A percentile compares a stretch with the other conserved stretches of the same genome.
These are phyloP conservation scores for Platerodrilus igneus DNA, from an alignment of 2,888 invertebrate species.

Conservation along the genomic window DNA sequence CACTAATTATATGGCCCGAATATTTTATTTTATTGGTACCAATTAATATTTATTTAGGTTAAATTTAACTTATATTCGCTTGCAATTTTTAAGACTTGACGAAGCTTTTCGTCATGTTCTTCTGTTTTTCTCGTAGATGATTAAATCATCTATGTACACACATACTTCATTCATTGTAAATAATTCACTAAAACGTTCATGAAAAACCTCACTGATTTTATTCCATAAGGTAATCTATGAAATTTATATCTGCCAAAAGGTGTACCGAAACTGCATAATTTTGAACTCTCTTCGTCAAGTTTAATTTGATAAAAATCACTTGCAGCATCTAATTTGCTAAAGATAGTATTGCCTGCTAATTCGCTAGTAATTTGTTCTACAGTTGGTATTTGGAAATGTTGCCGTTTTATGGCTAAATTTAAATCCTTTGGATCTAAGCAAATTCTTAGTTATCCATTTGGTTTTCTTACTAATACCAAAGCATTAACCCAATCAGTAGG, in stretches of 20 bases:
- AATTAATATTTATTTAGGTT: too few relatives aligned
- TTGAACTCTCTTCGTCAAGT: background rate
- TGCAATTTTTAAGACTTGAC: too few relatives aligned
- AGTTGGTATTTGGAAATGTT: slow-evolving; percentile 4
- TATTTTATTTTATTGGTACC: too few relatives aligned
- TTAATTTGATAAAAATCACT: slow-evolving; percentile 1
- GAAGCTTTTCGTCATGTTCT: too few relatives aligned
- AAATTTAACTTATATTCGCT: too few relatives aligned
- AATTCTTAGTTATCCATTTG: slow-evolving; percentile 1
- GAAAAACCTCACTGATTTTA: background rate
- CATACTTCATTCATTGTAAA: too few relatives aligned
- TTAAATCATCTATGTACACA: too few relatives aligned
- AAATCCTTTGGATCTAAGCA: slow-evolving; percentile 6
- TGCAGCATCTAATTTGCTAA: slow-evolving; percentile 1
- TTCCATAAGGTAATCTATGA: background rate
- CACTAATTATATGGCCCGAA: too few relatives aligned
- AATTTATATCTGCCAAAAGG: slow-evolving; percentile 2
- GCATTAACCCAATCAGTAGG: slow-evolving; percentile 2
- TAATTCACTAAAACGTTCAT: too few relatives aligned
- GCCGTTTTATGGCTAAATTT: background rate
- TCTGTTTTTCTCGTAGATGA: too few relatives aligned
- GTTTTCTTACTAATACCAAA: slow-evolving; percentile 4
- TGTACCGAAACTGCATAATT: slow-evolving; percentile 1
- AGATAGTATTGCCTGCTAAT: background rate
- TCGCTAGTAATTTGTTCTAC: slow-evolving; percentile 1